Evolutionary conservation across 2,797 vertebrate genomes (phyloP).

Genomic region (Nannoperca australis): DNA sequence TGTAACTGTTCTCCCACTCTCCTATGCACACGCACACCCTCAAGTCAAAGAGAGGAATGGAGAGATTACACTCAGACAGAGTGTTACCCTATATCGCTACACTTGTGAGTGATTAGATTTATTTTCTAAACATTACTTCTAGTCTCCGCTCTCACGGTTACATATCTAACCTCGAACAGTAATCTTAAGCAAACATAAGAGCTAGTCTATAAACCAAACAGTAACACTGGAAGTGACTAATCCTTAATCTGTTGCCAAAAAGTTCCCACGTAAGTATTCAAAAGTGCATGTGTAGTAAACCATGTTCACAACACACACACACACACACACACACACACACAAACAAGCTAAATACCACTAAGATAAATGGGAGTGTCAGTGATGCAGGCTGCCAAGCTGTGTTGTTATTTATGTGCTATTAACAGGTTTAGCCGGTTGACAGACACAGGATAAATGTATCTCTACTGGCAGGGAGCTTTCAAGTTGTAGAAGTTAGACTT

Average conservation of each 20-base stretch:
- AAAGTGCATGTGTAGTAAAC: neutral
- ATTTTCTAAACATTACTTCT: slow-evolving; percentile 18
- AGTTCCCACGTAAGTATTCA: neutral
- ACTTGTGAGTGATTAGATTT: slow-evolving; percentile 24
- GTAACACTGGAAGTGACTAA: slow-evolving; percentile 10
- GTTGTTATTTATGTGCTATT: slow-evolving; percentile 32
- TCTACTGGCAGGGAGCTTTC: slow-evolving; percentile 7
- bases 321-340: slow-evolving; percentile 1
- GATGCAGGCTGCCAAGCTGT: slow-evolving; percentile 24
- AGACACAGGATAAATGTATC: slow-evolving; percentile 28
- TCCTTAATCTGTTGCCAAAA: slow-evolving; percentile 24
- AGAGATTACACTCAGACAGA: slow-evolving; percentile 21
- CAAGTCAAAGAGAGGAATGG: slow-evolving; percentile 16
- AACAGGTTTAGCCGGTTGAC: slow-evolving; percentile 37
- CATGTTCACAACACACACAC: neutral
- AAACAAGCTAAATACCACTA: slow-evolving; percentile 21
- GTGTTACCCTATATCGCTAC: slow-evolving; percentile 2
- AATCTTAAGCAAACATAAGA: slow-evolving; percentile 29
- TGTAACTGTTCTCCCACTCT: slow-evolving; percentile 34
- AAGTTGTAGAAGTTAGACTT: neutral
- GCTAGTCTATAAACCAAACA: slow-evolving; percentile 5
- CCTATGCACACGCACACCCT: slow-evolving; percentile 18
- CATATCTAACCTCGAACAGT: slow-evolving; percentile 9
- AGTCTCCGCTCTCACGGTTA: neutral
- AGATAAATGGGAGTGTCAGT: slow-evolving; percentile 34